Base-by-base conservation (phyloP, 1,140 invertebrate species). In the Psix sp. region DNA sequence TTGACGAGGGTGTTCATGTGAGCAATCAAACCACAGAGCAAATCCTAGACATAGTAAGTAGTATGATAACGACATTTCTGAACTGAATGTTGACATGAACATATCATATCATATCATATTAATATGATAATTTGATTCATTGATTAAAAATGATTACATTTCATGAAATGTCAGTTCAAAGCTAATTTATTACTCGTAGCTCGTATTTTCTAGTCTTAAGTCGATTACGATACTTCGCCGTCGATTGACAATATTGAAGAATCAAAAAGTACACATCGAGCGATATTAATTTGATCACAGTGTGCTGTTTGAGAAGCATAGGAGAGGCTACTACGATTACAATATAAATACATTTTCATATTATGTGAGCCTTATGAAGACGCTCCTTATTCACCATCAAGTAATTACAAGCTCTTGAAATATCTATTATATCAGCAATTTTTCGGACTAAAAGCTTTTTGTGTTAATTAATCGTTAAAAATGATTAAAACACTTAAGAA, bases 1-100 rank as follows among this genome's bases (percentile, higher is more conserved):
- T 84, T 82, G 82, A 80, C 59, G 76, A 77, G 75, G 77, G 68
- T 76, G 71, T 77, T 60, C 57, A 73, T 68, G 77, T 75, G 80
- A 84, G 80, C 82, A 85, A 78, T 78, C 72, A 78, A 49, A 84
- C 82, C 82, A 54, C 83, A 84, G 71, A 81, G 82, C 77, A 82
- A 85, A 85, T 83, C 82, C 78, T 83, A 77, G 79, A 73, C 76
- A 79, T 70, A 54, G 60, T 65, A 74, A 74, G 70, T 66, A 54
- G 51, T 29, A 42, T 7, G 16, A 40, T 42, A 65, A 54, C 15
- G 15, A 20, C 1, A 11, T 9, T 6, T 38, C 6, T 29, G 7
- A 3, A 35, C 11, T 42, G 29, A 4, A 59, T 52, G 21, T 21
- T n/a, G 10, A 20, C 6, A 9, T 18, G n/a, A n/a, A n/a, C n/a